Evolutionary conservation across 2,797 vertebrate genomes (phyloP), one percentile per base, ranked within the genome.

Genomic region (Halcyon leucocephala): DNA sequence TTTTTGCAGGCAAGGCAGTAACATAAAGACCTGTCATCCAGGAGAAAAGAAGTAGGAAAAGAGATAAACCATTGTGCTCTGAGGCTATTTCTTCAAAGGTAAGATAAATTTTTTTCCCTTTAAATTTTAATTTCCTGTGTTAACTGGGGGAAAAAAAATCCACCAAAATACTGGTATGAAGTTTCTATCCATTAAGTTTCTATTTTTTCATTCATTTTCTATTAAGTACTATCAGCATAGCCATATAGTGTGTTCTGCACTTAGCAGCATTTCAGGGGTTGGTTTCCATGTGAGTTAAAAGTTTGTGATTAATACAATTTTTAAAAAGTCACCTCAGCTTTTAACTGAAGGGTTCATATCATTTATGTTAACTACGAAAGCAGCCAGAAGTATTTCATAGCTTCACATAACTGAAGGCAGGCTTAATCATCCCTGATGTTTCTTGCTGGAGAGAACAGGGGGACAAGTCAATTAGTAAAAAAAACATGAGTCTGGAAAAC

Each of bases 41-140:
- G 73, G 42, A 76, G 54, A 94, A 69, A 95, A 96, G 92, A 96
- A 65, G 31, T 94, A 94, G 49, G 12, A 81, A 90, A 71, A 76
- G 42, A 82, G 18, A 78, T 8, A 91, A 33, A 76, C 31, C 66
- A n/a, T 80, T 87, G 88, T 81, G 24, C 66, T 89, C 64, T 79
- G 84, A 97, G 96, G 60, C 62, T 81, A 26, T 90, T 94, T 94
- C 19, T 95, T 64, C 18, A 94, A 97, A 98, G 97, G 97, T 98
- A 97, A 83, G 87, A 41, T 29, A 37, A 6, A 16, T 86, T 61
- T 81, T 25, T 86, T 84, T 73, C 5, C 22, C 9, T 83, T 7
- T 54, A 41, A 25, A 52, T 84, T 92, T 92, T 91, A 24, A 54
- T 92, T 83, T 93, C 29, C 35, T 33, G 6, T 52, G 24, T 17